A percentile compares a stretch with the other conserved stretches of the same genome.
Evolutionary conservation across 2,797 vertebrate species (phyloP).

Genomic region (Hippocampus kuda): DNA sequence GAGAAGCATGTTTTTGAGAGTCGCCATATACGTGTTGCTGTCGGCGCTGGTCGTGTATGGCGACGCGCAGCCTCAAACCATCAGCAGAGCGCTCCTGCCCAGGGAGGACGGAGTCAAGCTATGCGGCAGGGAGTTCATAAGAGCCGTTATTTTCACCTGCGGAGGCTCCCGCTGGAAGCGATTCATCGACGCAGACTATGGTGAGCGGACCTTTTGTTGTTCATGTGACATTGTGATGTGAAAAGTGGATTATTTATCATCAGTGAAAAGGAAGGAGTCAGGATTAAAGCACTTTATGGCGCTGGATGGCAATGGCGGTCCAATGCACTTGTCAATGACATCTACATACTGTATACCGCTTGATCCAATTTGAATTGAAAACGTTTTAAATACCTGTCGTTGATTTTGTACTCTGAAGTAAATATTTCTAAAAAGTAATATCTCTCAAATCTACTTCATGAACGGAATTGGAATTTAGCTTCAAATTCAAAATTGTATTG

Average conservation of each 20-base stretch:
- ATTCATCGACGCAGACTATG: slow-evolving; percentile 21
- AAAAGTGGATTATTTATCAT: too few species aligned
- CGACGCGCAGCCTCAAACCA: slow-evolving; percentile 35
- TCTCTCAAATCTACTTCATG: too few species aligned
- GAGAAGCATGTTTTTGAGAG: slow-evolving; percentile 51
- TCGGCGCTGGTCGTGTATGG: slow-evolving; percentile 35
- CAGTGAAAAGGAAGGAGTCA: too few species aligned
- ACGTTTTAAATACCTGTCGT: too few species aligned
- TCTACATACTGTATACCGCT: too few species aligned
- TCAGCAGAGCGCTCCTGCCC: slow-evolving; percentile 42
- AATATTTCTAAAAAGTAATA: too few species aligned
- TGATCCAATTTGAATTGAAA: neutral
- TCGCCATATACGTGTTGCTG: slow-evolving; percentile 28
- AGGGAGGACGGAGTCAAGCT: slow-evolving; percentile 73
- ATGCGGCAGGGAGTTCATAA: slow-evolving; percentile 83
- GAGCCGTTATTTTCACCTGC: slow-evolving; percentile 83
- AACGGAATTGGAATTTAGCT: too few species aligned
- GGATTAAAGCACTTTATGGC: too few species aligned
- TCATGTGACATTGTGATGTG: neutral
- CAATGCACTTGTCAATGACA: too few species aligned
- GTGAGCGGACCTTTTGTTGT: slow-evolving; percentile 27
- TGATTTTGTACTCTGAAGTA: too few species aligned
- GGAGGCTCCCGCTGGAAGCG: slow-evolving; percentile 79
- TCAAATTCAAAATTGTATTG: too few species aligned
- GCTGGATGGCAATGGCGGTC: too few species aligned